A percentile compares a stretch with the other conserved stretches of the same genome.
Conservation (phyloP, 1,140 invertebrate species). For the Magallana gigas region DNA sequence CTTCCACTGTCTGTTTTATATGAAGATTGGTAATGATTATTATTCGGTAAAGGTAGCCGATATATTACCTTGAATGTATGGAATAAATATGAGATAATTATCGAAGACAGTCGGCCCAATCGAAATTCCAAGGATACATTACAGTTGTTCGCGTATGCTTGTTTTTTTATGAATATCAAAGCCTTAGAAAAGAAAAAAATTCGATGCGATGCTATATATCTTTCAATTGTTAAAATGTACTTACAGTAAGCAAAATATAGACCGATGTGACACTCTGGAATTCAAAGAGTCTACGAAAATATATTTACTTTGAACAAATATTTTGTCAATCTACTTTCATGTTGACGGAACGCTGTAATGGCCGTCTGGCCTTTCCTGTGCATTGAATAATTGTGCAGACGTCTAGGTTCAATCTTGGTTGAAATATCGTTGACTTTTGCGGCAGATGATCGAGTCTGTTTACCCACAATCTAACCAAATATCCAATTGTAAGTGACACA, state of each 20-base stretch:
- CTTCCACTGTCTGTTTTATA: background rate
- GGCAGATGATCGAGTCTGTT: background rate
- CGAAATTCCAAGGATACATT: background rate
- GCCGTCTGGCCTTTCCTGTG: background rate
- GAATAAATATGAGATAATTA: background rate
- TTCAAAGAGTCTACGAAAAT: background rate
- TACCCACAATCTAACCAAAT: background rate
- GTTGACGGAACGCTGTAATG: background rate
- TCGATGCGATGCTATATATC: no score
- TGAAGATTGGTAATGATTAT: background rate
- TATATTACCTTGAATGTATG: background rate
- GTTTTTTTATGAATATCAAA: background rate
- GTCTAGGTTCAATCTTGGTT: background rate
- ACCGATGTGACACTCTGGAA: no score
- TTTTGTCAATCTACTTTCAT: background rate
- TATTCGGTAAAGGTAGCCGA: background rate
- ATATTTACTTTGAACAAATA: background rate
- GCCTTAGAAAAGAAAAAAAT: background rate
- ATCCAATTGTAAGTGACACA: background rate
- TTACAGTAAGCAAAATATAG: no score
- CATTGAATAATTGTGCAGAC: background rate
- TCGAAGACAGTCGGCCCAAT: background rate
- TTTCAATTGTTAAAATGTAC: no score
- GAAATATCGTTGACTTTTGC: background rate
- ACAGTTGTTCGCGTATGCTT: background rate